A percentile compares a stretch with the other conserved stretches of the same genome.
Conservation (phyloP, 2,113 vertebrate genomes). For the Vombatus ursinus region DNA sequence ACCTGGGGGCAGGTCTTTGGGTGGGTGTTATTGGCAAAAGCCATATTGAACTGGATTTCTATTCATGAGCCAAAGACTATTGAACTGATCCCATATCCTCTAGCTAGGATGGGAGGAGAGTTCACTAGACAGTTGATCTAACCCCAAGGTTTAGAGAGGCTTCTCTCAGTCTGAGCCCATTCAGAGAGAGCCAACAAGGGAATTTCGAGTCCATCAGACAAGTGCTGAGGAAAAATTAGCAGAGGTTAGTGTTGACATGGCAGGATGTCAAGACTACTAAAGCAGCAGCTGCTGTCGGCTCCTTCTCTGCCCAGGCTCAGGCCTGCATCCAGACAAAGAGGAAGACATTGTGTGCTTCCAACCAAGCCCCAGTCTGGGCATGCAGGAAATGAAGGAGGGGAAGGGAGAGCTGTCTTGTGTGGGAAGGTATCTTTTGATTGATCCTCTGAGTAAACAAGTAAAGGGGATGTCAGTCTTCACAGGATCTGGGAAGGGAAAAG, state of each 20-base stretch:
- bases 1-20: background rate
- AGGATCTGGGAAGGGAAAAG: slow-evolving; percentile 40
- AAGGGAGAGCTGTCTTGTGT: slow-evolving; percentile 27
- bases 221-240: background rate
- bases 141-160: slow-evolving; percentile 13
- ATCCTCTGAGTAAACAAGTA: slow-evolving; percentile 36
- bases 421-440: slow-evolving; percentile 62
- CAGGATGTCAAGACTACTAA: background rate
- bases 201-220: background rate
- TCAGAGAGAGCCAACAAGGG: slow-evolving; percentile 23
- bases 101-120: slow-evolving; percentile 8
- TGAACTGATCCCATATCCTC: slow-evolving; percentile 4
- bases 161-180: slow-evolving; percentile 30
- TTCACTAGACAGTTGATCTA: background rate
- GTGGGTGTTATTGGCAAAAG: background rate
- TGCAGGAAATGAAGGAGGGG: slow-evolving; percentile 41
- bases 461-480: slow-evolving; percentile 47
- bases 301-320: background rate
- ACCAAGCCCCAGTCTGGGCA: slow-evolving; percentile 46
- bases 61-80: background rate
- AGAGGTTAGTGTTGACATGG: background rate
- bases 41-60: background rate
- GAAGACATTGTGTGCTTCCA: background rate
- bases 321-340: slow-evolving; percentile 1
- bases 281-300: background rate